phyloP scores from a whole-genome alignment of 2,888 invertebrate genomes.

The Abrostola triplasia region DNA sequence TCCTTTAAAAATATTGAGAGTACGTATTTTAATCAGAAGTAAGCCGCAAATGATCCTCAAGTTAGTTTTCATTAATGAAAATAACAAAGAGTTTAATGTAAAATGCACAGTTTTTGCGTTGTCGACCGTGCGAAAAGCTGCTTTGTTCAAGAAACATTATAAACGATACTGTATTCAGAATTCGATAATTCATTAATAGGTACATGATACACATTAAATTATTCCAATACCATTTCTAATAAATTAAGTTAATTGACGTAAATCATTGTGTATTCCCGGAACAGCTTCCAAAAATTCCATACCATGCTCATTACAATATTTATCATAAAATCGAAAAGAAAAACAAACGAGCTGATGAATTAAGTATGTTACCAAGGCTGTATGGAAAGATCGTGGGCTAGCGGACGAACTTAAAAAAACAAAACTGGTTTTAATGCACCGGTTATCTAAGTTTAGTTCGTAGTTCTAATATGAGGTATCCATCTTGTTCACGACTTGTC shows the following conservation, averaged over 20 bases:
- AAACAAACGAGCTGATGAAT: slow-evolving; percentile 38
- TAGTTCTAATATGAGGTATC: slow-evolving; percentile 29
- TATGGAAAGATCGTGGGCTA: slow-evolving; percentile 49
- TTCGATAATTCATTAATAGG: background rate
- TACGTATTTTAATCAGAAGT: too few species aligned
- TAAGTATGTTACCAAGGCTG: slow-evolving; percentile 55
- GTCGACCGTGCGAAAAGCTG: too few species aligned
- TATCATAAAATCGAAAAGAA: slow-evolving; percentile 27
- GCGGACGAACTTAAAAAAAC: slow-evolving; percentile 55
- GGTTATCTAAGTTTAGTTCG: slow-evolving; percentile 42
- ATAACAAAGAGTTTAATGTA: too few species aligned
- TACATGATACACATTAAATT: background rate
- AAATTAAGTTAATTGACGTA: slow-evolving; percentile 7
- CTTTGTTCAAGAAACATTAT: too few species aligned
- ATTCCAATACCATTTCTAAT: background rate
- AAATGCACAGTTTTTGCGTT: too few species aligned
- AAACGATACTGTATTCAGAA: too few species aligned
- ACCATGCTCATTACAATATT: slow-evolving; percentile 27
- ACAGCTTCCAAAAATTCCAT: slow-evolving; percentile 29
- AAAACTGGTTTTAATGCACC: slow-evolving; percentile 68
- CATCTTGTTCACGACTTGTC: slow-evolving; percentile 31
- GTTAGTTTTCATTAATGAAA: too few species aligned
- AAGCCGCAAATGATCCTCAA: too few species aligned
- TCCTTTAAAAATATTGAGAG: too few species aligned
- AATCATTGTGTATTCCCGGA: background rate